Evolutionary conservation across 2,113 vertebrate species (phyloP).

Genomic region (Mastomys natalensis): DNA sequence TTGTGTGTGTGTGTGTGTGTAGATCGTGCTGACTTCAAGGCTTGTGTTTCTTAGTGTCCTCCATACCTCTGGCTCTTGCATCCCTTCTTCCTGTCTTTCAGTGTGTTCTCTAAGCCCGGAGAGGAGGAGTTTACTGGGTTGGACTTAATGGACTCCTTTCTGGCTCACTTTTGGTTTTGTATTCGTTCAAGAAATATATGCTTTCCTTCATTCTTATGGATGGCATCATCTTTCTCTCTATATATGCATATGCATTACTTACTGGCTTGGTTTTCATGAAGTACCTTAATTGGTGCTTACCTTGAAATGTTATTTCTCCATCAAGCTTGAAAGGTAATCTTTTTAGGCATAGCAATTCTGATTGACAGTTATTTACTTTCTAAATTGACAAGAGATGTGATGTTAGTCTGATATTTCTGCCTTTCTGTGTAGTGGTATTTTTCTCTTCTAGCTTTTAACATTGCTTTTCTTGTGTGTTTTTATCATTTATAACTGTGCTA

Average conservation of each 20-base stretch:
- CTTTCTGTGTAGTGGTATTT: neutral
- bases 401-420: neutral
- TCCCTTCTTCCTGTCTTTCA: neutral
- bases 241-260: too few species aligned
- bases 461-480: neutral
- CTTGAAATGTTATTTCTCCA: neutral
- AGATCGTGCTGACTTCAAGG: neutral
- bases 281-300: neutral
- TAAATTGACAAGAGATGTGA: neutral
- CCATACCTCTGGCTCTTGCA: neutral
- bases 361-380: neutral
- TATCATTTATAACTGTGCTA: neutral
- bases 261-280: neutral
- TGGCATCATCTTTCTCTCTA: neutral
- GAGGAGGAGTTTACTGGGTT: neutral
- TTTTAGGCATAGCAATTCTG: neutral
- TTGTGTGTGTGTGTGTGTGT: neutral
- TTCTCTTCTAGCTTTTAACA: neutral
- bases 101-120: neutral
- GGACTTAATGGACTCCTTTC: neutral
- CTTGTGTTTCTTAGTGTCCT: neutral
- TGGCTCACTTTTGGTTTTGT: neutral
- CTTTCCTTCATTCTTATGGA: neutral
- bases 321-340: neutral
- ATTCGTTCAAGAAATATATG: neutral